These are phyloP conservation scores for Dasypolia templi DNA, from an alignment of 2,888 invertebrate species.

Conservation along the genomic window DNA sequence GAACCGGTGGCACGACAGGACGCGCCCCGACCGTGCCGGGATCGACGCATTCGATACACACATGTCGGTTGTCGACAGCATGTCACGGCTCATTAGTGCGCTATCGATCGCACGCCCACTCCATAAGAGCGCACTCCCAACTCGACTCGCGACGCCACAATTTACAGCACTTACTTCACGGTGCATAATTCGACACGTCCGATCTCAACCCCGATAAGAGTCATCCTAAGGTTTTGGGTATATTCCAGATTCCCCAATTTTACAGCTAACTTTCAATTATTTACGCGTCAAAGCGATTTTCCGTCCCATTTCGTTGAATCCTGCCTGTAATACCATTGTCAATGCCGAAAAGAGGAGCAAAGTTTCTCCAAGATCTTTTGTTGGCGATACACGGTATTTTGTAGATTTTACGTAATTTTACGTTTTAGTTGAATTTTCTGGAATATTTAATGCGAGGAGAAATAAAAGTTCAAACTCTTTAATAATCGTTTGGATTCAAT, in stretches of 20 bases:
- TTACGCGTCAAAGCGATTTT: slow-evolving; percentile 81
- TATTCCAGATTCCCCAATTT: slow-evolving; percentile 72
- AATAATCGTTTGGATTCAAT: slow-evolving; percentile 45
- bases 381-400: slow-evolving; percentile 69
- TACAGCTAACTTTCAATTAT: slow-evolving; percentile 80
- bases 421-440: slow-evolving; percentile 43
- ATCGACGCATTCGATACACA: slow-evolving; percentile 66
- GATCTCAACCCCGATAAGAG: no score
- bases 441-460: slow-evolving; percentile 25
- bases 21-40: slow-evolving; percentile 7
- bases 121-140: slow-evolving; percentile 47
- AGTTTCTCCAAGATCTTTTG: slow-evolving; percentile 71
- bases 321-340: slow-evolving; percentile 78
- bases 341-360: slow-evolving; percentile 73
- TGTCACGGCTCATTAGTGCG: slow-evolving; percentile 83
- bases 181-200: slow-evolving; percentile 38
- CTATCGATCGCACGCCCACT: slow-evolving; percentile 77
- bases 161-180: slow-evolving; percentile 44
- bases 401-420: slow-evolving; percentile 59
- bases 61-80: slow-evolving; percentile 76
- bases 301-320: slow-evolving; percentile 77
- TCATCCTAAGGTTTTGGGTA: slow-evolving; percentile 42
- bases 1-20: not conserved
- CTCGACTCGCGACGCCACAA: slow-evolving; percentile 35
- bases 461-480: slow-evolving; percentile 28